Evolutionary conservation across 2,797 vertebrate genomes (phyloP).

Genomic region (Parauchenoglanis ngamensis): DNA sequence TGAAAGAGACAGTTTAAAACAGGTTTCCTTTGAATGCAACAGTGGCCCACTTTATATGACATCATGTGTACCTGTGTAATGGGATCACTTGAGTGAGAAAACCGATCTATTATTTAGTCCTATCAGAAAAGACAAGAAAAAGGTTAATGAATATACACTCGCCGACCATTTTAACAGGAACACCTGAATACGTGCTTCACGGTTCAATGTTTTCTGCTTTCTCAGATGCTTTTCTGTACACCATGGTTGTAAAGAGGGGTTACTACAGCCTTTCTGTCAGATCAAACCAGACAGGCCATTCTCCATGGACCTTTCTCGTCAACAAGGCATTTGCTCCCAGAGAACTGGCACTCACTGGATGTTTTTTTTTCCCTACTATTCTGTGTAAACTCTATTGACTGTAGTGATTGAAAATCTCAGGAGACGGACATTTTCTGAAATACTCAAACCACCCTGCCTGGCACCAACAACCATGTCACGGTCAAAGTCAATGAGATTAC

Average conservation of each 20-base stretch:
- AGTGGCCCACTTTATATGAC: slow-evolving; percentile 32
- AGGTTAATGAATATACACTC: background rate
- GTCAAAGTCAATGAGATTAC: background rate
- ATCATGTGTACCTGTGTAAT: slow-evolving; percentile 43
- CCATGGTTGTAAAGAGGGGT: background rate
- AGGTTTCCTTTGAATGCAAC: slow-evolving; percentile 45
- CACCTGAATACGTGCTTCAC: background rate
- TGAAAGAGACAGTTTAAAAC: slow-evolving; percentile 49
- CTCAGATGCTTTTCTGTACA: background rate
- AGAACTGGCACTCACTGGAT: background rate
- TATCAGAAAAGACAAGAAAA: slow-evolving; percentile 33
- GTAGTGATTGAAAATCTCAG: background rate
- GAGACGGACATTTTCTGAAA: background rate
- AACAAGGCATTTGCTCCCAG: background rate
- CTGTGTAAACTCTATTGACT: background rate
- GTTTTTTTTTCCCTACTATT: background rate
- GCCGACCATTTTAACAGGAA: background rate
- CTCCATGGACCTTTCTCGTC: background rate
- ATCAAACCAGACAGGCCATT: background rate
- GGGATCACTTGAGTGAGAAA: slow-evolving; percentile 24
- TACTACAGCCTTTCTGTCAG: background rate
- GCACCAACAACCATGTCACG: background rate
- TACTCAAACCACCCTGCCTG: background rate
- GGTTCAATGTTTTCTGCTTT: background rate
- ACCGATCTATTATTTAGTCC: slow-evolving; percentile 46